Percentiles rank a stretch among this genome's conserved stretches.
phyloP scores from a whole-genome alignment of 2,888 invertebrate genomes.

The Meloe dianella region DNA sequence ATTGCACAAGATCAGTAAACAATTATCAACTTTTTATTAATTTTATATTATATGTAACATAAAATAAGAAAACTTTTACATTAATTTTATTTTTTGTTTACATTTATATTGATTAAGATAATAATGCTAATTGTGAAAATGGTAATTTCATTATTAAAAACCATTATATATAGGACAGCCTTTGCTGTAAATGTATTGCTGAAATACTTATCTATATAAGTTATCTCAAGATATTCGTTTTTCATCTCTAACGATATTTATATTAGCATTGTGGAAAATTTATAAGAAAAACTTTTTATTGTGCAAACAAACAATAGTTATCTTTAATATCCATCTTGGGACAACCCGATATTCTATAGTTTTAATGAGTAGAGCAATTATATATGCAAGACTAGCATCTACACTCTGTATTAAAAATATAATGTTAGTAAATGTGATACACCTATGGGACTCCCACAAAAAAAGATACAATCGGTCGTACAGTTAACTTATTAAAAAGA shows the following conservation, averaged over 20 bases:
- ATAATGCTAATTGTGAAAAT: constrained; percentile 1
- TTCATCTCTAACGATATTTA: not conserved
- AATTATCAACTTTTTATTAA: not conserved
- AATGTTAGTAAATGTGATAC: no score
- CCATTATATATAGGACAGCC: not conserved
- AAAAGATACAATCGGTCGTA: no score
- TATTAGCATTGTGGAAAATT: not conserved
- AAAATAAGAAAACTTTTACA: constrained; percentile 1
- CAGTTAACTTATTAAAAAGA: no score
- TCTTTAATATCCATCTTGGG: no score
- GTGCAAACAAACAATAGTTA: not conserved
- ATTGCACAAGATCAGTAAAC: not conserved
- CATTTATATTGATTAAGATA: not conserved
- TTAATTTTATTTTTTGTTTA: not conserved
- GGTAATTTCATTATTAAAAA: not conserved
- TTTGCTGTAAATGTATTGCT: not conserved
- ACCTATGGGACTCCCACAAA: no score
- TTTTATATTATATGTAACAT: not conserved
- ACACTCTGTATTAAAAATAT: not conserved
- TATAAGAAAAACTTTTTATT: not conserved
- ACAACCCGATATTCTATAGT: not conserved
- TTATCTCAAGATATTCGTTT: not conserved
- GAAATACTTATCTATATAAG: not conserved
- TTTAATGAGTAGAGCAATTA: constrained; percentile 1
- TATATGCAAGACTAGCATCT: not conserved